Base-by-base conservation (phyloP, 2,113 vertebrate genomes). In the Athene cunicularia region DNA sequence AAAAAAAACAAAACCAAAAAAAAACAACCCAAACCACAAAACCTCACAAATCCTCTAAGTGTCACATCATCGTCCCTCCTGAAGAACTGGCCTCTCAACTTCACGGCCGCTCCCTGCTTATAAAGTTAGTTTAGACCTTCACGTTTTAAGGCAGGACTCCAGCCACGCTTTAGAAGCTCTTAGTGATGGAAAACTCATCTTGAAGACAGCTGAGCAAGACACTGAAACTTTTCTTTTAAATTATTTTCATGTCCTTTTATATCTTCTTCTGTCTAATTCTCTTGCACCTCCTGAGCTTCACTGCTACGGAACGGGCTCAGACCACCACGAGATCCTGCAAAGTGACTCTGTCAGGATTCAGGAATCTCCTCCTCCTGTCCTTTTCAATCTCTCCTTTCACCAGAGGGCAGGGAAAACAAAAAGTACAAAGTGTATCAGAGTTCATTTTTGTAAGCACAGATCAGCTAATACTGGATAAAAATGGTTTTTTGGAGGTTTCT, bases 391-490 rank as follows among this genome's bases (percentile, higher is more conserved):
- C 68, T 84, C 64, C 56, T 77, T 90, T 87, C 94, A 66, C 28
- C 41, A 81, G 19, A 16, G 22, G 63, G 63, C 84, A 95, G 33
- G 63, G 71, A 56, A 79, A 93, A 67, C 20, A 37, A 28, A 47
- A 56, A 17, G 37, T 6, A 59, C 30, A 37, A 56, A 59, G 20
- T 3, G 14, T 3, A 5, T 17, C 68, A 23, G 37, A 77, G 56
- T 15, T 64, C 58, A 30, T 53, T 60, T 59, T 22, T 23, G 22
- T 4, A 55, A 47, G 37, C 28, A 12, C 0, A 41, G 75, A 23
- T n/a, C 53, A 12, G 37, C 7, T n/a, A 8, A 1, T 1, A 79
- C 1, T 0, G 0, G 5, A 37, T 23, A 35, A 22, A 80, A 79
- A n/a, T 3, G 28, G 28, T 12, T 8, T 32, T 45, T 3, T 41